A percentile compares a stretch with the other conserved stretches of the same genome.
phyloP scores from a whole-genome alignment of 2,888 invertebrate genomes.

The Orchesella flavescens region DNA sequence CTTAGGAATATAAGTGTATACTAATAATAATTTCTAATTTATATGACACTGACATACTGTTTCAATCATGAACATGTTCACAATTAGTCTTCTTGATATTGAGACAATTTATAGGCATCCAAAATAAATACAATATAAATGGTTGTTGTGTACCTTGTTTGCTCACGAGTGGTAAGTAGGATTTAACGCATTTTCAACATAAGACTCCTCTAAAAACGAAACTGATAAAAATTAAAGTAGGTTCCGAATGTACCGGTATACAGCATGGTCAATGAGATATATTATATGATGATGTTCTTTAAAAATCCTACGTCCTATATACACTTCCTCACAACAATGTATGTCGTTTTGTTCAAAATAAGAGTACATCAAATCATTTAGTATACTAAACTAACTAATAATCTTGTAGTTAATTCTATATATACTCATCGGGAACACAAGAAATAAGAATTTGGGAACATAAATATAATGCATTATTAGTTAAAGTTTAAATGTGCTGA shows the following conservation, averaged over 20 bases:
- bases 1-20: background rate
- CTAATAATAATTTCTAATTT: background rate
- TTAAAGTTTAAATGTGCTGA: too few species aligned
- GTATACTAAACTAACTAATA: too few species aligned
- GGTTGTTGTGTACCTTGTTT: constrained; percentile 36
- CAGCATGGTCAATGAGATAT: background rate
- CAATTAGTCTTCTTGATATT: constrained; percentile 5
- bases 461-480: too few species aligned
- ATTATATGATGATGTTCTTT: background rate
- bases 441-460: too few species aligned
- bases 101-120: background rate
- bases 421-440: too few species aligned
- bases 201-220: background rate
- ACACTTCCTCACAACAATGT: too few species aligned
- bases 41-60: background rate
- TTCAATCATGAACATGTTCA: constrained; percentile 2
- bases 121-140: background rate
- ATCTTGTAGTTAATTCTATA: too few species aligned
- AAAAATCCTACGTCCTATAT: too few species aligned
- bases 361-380: too few species aligned
- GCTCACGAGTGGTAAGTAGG: constrained; percentile 26
- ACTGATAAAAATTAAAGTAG: background rate
- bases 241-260: background rate
- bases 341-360: too few species aligned
- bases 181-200: background rate